phyloP scores from a whole-genome alignment of 2,797 vertebrate species.

The Anas bahamensis region DNA sequence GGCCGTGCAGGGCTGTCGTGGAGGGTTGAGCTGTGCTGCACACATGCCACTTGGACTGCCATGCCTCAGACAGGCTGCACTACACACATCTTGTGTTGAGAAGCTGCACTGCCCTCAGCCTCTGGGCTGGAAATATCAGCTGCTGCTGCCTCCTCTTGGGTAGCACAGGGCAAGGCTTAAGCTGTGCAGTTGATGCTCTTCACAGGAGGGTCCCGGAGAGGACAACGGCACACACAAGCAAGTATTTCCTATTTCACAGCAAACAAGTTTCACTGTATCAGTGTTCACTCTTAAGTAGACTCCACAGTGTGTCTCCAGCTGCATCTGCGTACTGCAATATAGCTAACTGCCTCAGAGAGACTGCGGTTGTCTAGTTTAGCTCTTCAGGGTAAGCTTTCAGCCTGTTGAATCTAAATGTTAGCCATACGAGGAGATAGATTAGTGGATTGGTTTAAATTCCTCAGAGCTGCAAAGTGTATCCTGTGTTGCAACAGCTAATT shows the following conservation, averaged over 20 bases:
- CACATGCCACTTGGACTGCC: background rate
- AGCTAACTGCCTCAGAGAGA: constrained; percentile 20
- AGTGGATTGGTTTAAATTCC: constrained; percentile 6
- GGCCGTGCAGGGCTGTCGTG: background rate
- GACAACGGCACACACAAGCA: background rate
- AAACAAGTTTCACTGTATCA: constrained; percentile 61
- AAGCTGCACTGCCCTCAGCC: background rate
- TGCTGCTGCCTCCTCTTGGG: background rate
- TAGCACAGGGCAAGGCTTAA: background rate
- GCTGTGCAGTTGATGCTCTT: background rate
- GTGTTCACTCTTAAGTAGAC: constrained; percentile 40
- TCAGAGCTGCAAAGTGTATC: constrained; percentile 35
- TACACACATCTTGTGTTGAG: background rate
- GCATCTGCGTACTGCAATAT: constrained; percentile 1
- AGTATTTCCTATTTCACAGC: constrained; percentile 13
- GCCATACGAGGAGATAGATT: background rate
- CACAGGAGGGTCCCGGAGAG: background rate
- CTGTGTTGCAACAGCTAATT: constrained; percentile 42
- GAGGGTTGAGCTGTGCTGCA: background rate
- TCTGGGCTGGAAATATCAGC: background rate
- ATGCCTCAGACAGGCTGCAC: background rate
- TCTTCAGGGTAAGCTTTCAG: constrained; percentile 34
- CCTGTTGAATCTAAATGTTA: constrained; percentile 10
- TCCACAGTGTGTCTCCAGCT: constrained; percentile 36
- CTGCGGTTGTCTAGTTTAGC: constrained; percentile 25